Evolutionary conservation across 2,888 invertebrate species (phyloP), one percentile per base, ranked within the genome.

Genomic region (Leucophora obtusa): DNA sequence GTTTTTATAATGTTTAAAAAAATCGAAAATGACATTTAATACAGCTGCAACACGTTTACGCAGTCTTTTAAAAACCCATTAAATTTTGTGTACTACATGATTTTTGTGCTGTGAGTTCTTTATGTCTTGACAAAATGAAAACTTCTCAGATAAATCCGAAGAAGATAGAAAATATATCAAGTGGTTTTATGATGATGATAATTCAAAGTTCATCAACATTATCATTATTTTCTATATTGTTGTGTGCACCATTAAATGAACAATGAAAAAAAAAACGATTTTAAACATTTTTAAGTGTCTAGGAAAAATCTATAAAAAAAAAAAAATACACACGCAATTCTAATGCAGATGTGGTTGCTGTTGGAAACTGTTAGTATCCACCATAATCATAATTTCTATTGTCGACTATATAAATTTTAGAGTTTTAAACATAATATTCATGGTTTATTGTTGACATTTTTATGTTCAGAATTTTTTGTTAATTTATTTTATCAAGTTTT

Each of bases 181-280:
- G 50, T 50, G 69, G 47, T 72, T 63, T 72, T 33, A 47, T 47
- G 8, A 33, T 33, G 17, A 7, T 54, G 38, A 63, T 56, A 33
- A 47, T 63, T 35, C 28, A 54, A 72, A 54, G 47, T 47, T 62
- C 47, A 62, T 63, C 47, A 63, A 33, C 54, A 72, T 63, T 33
- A 50, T 35, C 33, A 17, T 69, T 50, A 50, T 33, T 69, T 17
- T 11, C 43, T 47, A 11, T 43, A 11, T 14, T 38, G 38, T 38
- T 38, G 38, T 38, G 11, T 47, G 14, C 5, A 47, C n/a, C 14
- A 47, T 11, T 38, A 38, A 38, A 35, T 35, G 2, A 14, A 43
- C 8, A 43, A n/a, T n/a, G n/a, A n/a, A n/a, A n/a, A n/a, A n/a
- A n/a, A 47, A n/a, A 47, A 47, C 6, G 6, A 4, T n/a, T 47